These are phyloP conservation scores for Pseudococcus viburni DNA, from an alignment of 2,888 invertebrate species.

Conservation along the genomic window DNA sequence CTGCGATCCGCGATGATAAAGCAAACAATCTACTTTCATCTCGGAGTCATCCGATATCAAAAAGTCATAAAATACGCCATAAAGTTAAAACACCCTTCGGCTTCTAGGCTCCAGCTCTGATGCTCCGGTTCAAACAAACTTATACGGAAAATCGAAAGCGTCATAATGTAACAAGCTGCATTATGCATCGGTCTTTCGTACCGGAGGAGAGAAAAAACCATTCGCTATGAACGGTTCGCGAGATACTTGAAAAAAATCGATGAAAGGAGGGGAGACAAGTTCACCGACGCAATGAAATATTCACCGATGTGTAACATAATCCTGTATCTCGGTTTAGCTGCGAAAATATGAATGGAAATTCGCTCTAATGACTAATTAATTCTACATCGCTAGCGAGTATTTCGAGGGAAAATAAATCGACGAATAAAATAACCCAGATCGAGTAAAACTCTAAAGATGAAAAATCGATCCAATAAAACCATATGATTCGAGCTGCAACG, in stretches of 20 bases:
- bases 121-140: not conserved
- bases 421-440: not conserved
- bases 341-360: not conserved
- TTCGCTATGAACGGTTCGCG: conserved; percentile 1
- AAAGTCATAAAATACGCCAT: not conserved
- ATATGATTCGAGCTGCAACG: not conserved
- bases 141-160: not conserved
- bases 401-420: not conserved
- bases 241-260: conserved; percentile 30
- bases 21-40: not conserved
- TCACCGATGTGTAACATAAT: conserved; percentile 3
- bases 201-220: not conserved
- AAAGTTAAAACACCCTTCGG: not conserved
- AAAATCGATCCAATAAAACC: not conserved
- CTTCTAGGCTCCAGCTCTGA: not conserved
- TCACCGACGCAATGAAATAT: conserved; percentile 17
- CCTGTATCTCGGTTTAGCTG: not conserved
- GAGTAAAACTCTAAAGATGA: not conserved
- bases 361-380: not conserved
- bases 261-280: conserved; percentile 36
- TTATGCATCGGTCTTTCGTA: not conserved
- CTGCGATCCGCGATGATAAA: not conserved
- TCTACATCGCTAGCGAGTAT: not conserved
- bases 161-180: conserved; percentile 1
- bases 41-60: not conserved